phyloP scores from a whole-genome alignment of 1,140 invertebrate species.

The Drosophila parvula region DNA sequence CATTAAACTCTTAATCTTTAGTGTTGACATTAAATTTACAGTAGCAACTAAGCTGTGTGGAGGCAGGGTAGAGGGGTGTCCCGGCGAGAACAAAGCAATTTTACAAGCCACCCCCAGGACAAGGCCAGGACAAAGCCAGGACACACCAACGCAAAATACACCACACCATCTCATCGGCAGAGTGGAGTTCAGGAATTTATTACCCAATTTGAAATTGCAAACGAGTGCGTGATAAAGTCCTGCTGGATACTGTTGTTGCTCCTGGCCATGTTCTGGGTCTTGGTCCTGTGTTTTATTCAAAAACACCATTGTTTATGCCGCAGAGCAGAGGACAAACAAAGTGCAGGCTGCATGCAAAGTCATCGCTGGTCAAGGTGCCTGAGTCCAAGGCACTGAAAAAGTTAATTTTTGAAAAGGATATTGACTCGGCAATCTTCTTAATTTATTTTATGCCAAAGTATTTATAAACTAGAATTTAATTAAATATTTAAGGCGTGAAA shows the following conservation, averaged over 20 bases:
- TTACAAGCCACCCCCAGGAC: conserved; percentile 48
- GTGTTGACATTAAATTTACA: conserved; percentile 78
- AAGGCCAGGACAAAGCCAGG: conserved; percentile 4
- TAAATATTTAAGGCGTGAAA: no score
- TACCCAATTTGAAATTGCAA: conserved; percentile 83
- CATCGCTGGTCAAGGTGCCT: conserved; percentile 52
- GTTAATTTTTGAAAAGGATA: not conserved
- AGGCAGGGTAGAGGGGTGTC: not conserved
- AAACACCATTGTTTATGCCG: conserved; percentile 68
- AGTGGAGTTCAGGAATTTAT: conserved; percentile 72
- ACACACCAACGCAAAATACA: conserved; percentile 13
- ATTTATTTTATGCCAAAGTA: no score
- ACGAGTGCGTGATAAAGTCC: conserved; percentile 80
- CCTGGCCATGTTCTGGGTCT: conserved; percentile 27
- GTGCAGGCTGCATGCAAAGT: conserved; percentile 44
- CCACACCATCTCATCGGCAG: conserved; percentile 22
- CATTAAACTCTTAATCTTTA: conserved; percentile 81
- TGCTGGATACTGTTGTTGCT: conserved; percentile 23
- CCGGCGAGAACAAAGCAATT: conserved; percentile 72
- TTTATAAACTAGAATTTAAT: no score
- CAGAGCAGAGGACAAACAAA: conserved; percentile 33
- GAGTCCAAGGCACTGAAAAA: not conserved
- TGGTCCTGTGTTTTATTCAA: conserved; percentile 63
- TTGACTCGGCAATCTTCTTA: not conserved
- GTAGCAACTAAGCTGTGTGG: conserved; percentile 41